These are phyloP conservation scores for cattle (Bos taurus) DNA, from an alignment of 2,113 vertebrate genomes.

Conservation along the genomic window ARS-UCD2.0 NC_037334.1:47616501-47617000, in stretches of 20 bases:
- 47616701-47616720: constrained; percentile 25
- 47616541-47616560: background rate
- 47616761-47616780: background rate
- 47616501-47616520: constrained; percentile 3
- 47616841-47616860: background rate
- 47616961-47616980: background rate
- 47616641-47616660: background rate
- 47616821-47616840: background rate
- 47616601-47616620: background rate
- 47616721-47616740: constrained; percentile 28
- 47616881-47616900: background rate
- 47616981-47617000: background rate
- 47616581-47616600: background rate
- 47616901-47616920: background rate
- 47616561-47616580: constrained; percentile 15
- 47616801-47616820: background rate
- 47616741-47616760: background rate
- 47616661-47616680: background rate
- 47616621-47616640: constrained; percentile 29
- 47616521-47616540: background rate
- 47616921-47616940: background rate
- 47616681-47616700: background rate
- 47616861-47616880: background rate
- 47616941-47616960: background rate
- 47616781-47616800: background rate